phyloP scores from a whole-genome alignment of 1,140 invertebrate species.

The Zaprionus kolodkinae region DNA sequence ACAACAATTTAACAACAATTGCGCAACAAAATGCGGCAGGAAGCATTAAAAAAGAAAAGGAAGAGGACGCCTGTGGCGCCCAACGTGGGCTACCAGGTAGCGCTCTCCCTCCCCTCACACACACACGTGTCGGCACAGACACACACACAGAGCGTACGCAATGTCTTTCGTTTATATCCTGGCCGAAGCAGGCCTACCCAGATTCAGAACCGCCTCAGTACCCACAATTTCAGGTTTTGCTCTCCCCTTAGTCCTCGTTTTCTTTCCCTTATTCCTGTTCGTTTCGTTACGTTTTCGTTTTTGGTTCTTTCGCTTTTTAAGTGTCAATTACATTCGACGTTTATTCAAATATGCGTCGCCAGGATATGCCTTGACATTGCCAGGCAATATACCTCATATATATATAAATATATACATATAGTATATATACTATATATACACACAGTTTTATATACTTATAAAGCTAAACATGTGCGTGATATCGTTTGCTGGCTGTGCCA shows the following conservation, averaged over 20 bases:
- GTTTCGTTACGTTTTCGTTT: slow-evolving; percentile 33
- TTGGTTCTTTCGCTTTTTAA: slow-evolving; percentile 47
- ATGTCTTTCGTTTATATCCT: slow-evolving; percentile 19
- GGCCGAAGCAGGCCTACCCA: neutral
- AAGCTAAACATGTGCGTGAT: slow-evolving; percentile 35
- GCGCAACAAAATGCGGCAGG: slow-evolving; percentile 29
- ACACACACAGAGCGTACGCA: slow-evolving; percentile 16
- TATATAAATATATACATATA: neutral
- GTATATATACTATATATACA: slow-evolving; percentile 2
- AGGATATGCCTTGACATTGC: slow-evolving; percentile 63
- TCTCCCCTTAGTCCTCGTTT: slow-evolving; percentile 3
- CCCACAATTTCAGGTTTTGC: slow-evolving; percentile 15
- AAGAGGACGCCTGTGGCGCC: slow-evolving; percentile 11
- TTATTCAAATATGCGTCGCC: slow-evolving; percentile 78
- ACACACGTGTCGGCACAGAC: slow-evolving; percentile 1
- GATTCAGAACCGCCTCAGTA: neutral
- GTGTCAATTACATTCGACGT: slow-evolving; percentile 82
- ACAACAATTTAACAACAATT: slow-evolving; percentile 30
- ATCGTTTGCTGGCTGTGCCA: neutral
- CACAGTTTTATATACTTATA: slow-evolving; percentile 17
- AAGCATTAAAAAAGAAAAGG: slow-evolving; percentile 7
- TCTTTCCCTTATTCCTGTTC: slow-evolving; percentile 3
- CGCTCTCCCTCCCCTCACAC: slow-evolving; percentile 1
- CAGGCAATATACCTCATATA: slow-evolving; percentile 28
- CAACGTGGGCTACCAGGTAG: slow-evolving; percentile 53